Evolutionary conservation across 2,888 invertebrate genomes (phyloP).

Genomic region (Dusona sp.): DNA sequence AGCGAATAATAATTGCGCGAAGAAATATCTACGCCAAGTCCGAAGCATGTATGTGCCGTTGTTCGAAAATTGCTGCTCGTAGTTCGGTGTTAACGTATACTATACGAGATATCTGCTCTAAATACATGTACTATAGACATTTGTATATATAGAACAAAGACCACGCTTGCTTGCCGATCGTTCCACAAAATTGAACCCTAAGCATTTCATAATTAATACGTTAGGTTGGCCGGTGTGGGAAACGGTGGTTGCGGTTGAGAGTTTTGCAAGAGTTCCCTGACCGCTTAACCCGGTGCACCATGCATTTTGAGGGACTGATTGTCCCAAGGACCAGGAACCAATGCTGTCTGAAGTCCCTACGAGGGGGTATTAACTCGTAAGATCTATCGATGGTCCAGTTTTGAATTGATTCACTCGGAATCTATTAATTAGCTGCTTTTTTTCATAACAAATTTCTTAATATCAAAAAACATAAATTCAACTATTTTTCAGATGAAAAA

Average conservation of each 20-base stretch:
- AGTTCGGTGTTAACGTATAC: conserved; percentile 12
- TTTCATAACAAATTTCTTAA: too few species aligned
- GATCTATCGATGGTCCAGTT: conserved; percentile 70
- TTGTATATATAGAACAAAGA: conserved; percentile 29
- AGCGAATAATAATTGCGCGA: conserved; percentile 64
- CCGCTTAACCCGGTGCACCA: conserved; percentile 68
- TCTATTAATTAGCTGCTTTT: neutral
- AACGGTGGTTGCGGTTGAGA: conserved; percentile 81
- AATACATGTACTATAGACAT: neutral
- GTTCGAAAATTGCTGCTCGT: conserved; percentile 48
- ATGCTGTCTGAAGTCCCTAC: conserved; percentile 16
- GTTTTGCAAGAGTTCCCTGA: conserved; percentile 65
- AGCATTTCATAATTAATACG: conserved; percentile 82
- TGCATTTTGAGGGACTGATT: conserved; percentile 45
- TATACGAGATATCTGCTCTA: neutral
- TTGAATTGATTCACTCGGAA: conserved; percentile 23
- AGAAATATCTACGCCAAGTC: conserved; percentile 58
- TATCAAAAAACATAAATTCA: too few species aligned
- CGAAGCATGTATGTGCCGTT: conserved; percentile 33
- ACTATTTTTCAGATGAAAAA: neutral
- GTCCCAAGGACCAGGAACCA: conserved; percentile 8
- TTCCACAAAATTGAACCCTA: conserved; percentile 82
- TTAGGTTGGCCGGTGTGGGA: conserved; percentile 78
- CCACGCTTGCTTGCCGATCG: conserved; percentile 70
- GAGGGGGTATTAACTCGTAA: conserved; percentile 61